These are phyloP conservation scores for Lamproptera curius DNA, from an alignment of 2,888 invertebrate species.

Conservation along the genomic window DNA sequence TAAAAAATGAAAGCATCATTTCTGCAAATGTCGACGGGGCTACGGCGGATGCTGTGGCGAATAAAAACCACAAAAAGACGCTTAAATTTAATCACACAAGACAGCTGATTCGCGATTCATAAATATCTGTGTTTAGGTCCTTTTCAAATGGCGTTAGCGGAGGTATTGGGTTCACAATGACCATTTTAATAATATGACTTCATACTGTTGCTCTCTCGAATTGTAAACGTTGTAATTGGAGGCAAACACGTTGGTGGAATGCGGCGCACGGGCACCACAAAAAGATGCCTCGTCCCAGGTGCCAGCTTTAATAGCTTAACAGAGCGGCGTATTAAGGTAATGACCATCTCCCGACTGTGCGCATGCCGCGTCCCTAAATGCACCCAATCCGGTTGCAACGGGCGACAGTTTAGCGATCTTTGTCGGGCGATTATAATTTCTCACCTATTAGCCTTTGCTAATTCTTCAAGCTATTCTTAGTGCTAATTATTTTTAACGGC, in stretches of 20 bases:
- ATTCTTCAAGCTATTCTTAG: too few species aligned
- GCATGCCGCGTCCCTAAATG: constrained; percentile 39
- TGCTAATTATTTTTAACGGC: too few species aligned
- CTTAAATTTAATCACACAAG: constrained; percentile 30
- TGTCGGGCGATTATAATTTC: neutral
- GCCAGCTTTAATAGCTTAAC: constrained; percentile 59
- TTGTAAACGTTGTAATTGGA: constrained; percentile 64
- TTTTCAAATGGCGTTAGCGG: constrained; percentile 20
- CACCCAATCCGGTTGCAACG: neutral
- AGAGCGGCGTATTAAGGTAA: constrained; percentile 61
- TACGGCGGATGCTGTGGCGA: constrained; percentile 49
- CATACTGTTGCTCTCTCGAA: constrained; percentile 46
- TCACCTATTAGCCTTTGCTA: neutral
- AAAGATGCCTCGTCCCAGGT: constrained; percentile 55
- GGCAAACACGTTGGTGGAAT: constrained; percentile 48
- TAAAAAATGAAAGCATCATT: constrained; percentile 57
- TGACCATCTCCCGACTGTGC: constrained; percentile 38
- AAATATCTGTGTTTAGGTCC: constrained; percentile 22
- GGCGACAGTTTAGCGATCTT: neutral
- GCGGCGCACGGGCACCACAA: constrained; percentile 44
- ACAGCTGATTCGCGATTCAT: constrained; percentile 25
- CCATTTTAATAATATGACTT: constrained; percentile 55
- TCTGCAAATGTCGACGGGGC: constrained; percentile 59
- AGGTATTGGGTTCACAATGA: constrained; percentile 41
- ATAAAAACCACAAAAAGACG: constrained; percentile 41